These are phyloP conservation scores for Petromus typicus DNA, from an alignment of 2,113 vertebrate species.

Conservation along the genomic window DNA sequence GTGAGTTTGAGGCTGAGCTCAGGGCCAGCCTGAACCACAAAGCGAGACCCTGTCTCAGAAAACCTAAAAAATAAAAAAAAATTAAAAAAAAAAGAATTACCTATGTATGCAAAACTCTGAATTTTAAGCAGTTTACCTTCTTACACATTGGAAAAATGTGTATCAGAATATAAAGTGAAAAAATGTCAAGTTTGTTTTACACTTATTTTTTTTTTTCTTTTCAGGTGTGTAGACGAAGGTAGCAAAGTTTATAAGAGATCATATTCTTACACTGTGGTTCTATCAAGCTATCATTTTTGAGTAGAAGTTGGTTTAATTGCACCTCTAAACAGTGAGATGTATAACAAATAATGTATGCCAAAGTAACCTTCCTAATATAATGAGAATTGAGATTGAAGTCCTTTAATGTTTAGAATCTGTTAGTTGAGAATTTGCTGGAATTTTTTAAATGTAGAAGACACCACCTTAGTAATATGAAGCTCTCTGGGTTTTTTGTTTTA, in stretches of 20 bases:
- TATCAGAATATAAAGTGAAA: neutral
- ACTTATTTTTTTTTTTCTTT: conserved; percentile 22
- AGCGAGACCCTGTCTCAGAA: too few species aligned
- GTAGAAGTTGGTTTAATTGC: neutral
- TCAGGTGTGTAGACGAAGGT: neutral
- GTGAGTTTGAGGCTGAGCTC: too few species aligned
- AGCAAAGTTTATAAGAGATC: neutral
- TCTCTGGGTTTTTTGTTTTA: neutral
- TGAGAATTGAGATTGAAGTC: neutral
- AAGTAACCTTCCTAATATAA: neutral
- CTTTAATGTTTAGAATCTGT: neutral
- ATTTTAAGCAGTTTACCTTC: neutral
- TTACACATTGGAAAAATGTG: neutral
- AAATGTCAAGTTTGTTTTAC: neutral
- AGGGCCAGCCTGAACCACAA: too few species aligned
- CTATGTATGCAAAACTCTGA: conserved; percentile 4
- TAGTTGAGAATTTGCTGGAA: neutral
- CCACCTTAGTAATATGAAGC: neutral
- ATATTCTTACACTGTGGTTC: neutral
- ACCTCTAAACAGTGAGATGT: neutral
- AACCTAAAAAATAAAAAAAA: too few species aligned
- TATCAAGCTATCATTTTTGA: neutral
- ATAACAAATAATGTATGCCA: neutral
- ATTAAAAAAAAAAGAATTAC: too few species aligned
- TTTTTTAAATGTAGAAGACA: neutral